Conservation (phyloP, 2,888 invertebrate species). For the Chesias legatella region DNA sequence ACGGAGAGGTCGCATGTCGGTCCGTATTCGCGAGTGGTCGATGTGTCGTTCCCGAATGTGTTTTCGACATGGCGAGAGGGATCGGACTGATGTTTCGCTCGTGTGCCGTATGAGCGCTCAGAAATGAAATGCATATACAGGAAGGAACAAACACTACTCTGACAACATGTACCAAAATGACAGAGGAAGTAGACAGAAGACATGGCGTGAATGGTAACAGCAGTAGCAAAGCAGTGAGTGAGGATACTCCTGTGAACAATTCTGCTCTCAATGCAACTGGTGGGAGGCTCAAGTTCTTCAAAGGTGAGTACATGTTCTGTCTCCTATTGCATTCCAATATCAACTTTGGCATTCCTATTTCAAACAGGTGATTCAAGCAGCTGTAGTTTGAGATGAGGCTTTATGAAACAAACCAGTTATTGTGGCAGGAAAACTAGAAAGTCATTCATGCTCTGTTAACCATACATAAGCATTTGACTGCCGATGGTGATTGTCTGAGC, state of each 20-base stretch:
- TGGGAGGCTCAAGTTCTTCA: slow-evolving; percentile 89
- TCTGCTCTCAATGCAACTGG: slow-evolving; percentile 78
- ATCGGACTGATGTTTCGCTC: slow-evolving; percentile 72
- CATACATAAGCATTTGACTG: slow-evolving; percentile 62
- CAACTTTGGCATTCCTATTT: slow-evolving; percentile 2
- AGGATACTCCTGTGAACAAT: slow-evolving; percentile 70
- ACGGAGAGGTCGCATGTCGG: slow-evolving; percentile 64
- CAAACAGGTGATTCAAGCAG: slow-evolving; percentile 7
- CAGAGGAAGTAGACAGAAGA: slow-evolving; percentile 85
- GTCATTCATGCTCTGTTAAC: slow-evolving; percentile 79
- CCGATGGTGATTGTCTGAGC: slow-evolving; percentile 63
- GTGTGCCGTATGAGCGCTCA: slow-evolving; percentile 75
- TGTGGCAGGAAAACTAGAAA: slow-evolving; percentile 65
- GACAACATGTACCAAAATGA: slow-evolving; percentile 86
- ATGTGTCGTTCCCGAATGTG: slow-evolving; percentile 53
- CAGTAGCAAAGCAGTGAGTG: slow-evolving; percentile 77
- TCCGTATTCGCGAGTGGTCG: slow-evolving; percentile 57
- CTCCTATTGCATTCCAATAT: slow-evolving; percentile 24
- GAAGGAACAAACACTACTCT: slow-evolving; percentile 83
- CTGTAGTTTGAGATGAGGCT: slow-evolving; percentile 16
- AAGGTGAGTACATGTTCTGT: slow-evolving; percentile 74
- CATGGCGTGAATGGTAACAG: slow-evolving; percentile 86
- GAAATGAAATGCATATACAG: slow-evolving; percentile 85
- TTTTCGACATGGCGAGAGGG: slow-evolving; percentile 70
- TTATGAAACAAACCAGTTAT: slow-evolving; percentile 29